phyloP scores from a whole-genome alignment of 2,113 vertebrate genomes.

The Cottus gobio region DNA sequence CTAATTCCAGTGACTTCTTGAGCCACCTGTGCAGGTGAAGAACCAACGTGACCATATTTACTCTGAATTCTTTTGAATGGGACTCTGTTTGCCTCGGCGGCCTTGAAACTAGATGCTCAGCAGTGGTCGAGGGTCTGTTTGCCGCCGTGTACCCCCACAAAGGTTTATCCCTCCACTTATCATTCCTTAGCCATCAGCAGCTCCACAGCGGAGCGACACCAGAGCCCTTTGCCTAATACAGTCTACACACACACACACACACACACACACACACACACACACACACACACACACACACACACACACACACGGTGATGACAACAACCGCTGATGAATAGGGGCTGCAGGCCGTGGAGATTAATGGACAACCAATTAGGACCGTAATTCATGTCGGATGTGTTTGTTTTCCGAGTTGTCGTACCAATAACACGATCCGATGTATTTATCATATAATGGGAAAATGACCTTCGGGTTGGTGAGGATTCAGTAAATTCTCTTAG shows the following conservation, averaged over 20 bases:
- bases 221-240: conserved; percentile 62
- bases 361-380: conserved; percentile 47
- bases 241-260: conserved; percentile 40
- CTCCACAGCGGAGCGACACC: conserved; percentile 59
- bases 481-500: not conserved
- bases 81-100: conserved; percentile 46
- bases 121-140: conserved; percentile 40
- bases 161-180: conserved; percentile 71
- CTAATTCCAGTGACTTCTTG: not conserved
- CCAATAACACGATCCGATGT: conserved; percentile 16
- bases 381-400: conserved; percentile 47
- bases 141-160: conserved; percentile 54
- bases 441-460: not conserved
- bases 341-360: conserved; percentile 52
- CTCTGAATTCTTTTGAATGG: conserved; percentile 44
- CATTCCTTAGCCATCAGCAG: conserved; percentile 74
- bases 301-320: conserved; percentile 53
- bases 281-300: not conserved
- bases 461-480: not conserved
- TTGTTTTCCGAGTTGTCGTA: conserved; percentile 54
- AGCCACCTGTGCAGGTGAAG: conserved; percentile 50
- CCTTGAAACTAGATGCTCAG: conserved; percentile 67
- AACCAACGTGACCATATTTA: conserved; percentile 11
- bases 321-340: conserved; percentile 49
- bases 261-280: conserved; percentile 1